Base-by-base conservation (phyloP, 2,888 invertebrate species). In the Masnerella sp. region DNA sequence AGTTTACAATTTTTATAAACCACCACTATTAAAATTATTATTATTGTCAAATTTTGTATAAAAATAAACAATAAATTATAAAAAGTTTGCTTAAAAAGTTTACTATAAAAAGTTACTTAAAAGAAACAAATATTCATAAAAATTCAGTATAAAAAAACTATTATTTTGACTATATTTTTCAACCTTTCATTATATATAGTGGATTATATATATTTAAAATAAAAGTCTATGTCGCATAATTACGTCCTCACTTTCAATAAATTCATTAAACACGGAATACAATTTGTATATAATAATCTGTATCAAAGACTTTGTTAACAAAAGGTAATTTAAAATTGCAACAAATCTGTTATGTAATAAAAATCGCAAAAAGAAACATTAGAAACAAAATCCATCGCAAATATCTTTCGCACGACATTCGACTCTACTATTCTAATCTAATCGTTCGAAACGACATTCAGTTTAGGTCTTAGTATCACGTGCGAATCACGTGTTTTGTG, bases 221-320 rank as follows among this genome's bases (percentile, higher is more conserved):
- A 17, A 42, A 45, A 47, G 65, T 65, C 47, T 56, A 65, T 56
- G 65, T 56, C 67, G 56, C 67, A 67, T 45, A 25, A n/a, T 61
- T 61, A 14, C 15, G 17, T 17, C 43, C 20, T 9, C 14, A 30
- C 28, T 36, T 9, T 20, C 9, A 65, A 47, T 9, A n/a, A 47
- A 12, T 45, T 32, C 1, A 32, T 38, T 30, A 25, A 43, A 58
- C 11, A 15, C 11, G 54, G 12, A 34, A 49, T n/a, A 34, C 28
- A 28, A 3, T 28, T 1, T n/a, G 28, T 9, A 28, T 28, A 7
- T 1, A 28, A n/a, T n/a, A 28, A 28, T 9, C 8, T 28, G n/a
- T n/a, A 7, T 28, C 28, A 28, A 28, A 28, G 28, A 28, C 8
- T n/a, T 28, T n/a, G 28, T 28, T 28, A n/a, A n/a, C n/a, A n/a